Evolutionary conservation across 2,797 vertebrate species (phyloP).

Genomic region (Zalophus californianus): DNA sequence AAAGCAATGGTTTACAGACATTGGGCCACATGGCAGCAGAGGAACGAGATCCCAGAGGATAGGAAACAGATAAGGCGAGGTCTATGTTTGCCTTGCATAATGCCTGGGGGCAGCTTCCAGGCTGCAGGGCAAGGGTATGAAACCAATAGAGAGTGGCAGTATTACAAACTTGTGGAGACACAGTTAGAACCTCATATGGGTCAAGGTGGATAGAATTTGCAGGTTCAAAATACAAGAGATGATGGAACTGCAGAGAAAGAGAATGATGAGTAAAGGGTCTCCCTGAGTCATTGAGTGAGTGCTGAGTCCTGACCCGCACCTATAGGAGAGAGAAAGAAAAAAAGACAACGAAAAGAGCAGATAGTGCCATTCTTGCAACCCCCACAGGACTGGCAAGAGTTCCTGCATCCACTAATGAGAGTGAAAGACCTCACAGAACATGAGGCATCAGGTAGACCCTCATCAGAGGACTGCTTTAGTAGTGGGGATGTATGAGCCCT

Average conservation of each 20-base stretch:
- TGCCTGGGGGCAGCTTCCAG: not conserved
- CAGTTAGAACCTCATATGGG: no score
- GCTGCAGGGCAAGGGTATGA: not conserved
- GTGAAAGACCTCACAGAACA: not conserved
- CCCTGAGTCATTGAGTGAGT: not conserved
- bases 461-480: not conserved
- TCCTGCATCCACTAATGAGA: not conserved
- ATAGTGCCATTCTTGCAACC: not conserved
- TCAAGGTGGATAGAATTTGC: not conserved
- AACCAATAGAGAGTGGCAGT: not conserved
- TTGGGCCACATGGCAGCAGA: fast-evolving
- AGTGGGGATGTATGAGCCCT: no score
- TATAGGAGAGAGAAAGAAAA: not conserved
- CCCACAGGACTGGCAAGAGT: not conserved
- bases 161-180: no score
- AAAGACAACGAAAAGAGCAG: not conserved
- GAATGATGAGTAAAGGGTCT: not conserved
- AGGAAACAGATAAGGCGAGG: not conserved
- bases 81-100: fast-evolving
- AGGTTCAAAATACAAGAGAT: not conserved
- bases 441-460: not conserved
- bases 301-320: no score
- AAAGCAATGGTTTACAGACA: not conserved
- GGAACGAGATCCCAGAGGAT: not conserved
- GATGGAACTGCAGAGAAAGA: not conserved